A percentile compares a stretch with the other conserved stretches of the same genome.
Conservation (phyloP, 2,797 vertebrate species). For the Arrhamphus sclerolepis region DNA sequence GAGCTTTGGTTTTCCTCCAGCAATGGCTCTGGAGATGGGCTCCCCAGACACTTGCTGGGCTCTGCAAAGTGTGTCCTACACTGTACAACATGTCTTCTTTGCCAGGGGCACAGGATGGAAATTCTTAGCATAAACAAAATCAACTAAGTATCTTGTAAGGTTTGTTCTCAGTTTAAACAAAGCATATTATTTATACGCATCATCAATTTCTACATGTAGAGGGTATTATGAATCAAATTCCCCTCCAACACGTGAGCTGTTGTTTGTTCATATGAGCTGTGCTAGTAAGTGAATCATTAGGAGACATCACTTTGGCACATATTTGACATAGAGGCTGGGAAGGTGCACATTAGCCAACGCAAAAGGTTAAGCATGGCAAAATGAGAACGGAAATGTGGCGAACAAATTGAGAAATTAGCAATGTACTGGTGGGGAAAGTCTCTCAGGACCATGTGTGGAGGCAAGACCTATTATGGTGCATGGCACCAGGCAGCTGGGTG, state of each 20-base stretch:
- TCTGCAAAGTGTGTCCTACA: slow-evolving; percentile 62
- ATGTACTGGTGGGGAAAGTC: slow-evolving; percentile 64
- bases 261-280: slow-evolving; percentile 69
- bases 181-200: slow-evolving; percentile 70
- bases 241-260: slow-evolving; percentile 56
- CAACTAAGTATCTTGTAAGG: slow-evolving; percentile 66
- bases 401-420: slow-evolving; percentile 86
- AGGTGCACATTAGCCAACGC: slow-evolving; percentile 67
- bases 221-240: slow-evolving; percentile 68
- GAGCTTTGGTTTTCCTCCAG: slow-evolving; percentile 78
- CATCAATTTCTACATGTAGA: slow-evolving; percentile 64
- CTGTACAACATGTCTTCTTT: slow-evolving; percentile 64
- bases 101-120: slow-evolving; percentile 73
- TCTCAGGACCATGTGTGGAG: slow-evolving; percentile 76
- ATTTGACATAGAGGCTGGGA: slow-evolving; percentile 70
- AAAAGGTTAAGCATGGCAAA: slow-evolving; percentile 78
- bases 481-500: slow-evolving; percentile 81
- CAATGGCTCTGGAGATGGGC: slow-evolving; percentile 62
- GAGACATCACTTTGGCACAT: slow-evolving; percentile 73
- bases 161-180: slow-evolving; percentile 54
- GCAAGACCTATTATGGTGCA: slow-evolving; percentile 80
- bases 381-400: slow-evolving; percentile 65
- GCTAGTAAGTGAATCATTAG: slow-evolving; percentile 72
- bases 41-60: slow-evolving; percentile 73
- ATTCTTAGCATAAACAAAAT: slow-evolving; percentile 73